A percentile compares a stretch with the other conserved stretches of the same genome.
phyloP scores from a whole-genome alignment of 2,797 vertebrate species.

The Sarcophilus harrisii region DNA sequence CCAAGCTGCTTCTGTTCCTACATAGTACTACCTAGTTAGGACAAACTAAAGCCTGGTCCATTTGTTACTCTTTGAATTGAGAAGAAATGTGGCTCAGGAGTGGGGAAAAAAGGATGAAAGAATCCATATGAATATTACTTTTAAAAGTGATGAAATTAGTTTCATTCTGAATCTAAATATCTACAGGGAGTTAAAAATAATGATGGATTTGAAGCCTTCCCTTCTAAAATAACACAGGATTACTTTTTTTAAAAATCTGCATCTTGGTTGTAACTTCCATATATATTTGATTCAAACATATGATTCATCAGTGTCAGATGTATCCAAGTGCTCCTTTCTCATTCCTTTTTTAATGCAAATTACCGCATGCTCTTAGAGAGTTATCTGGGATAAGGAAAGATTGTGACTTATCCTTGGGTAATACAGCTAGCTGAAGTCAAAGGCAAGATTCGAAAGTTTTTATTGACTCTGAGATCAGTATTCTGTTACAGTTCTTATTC shows the following conservation, averaged over 20 bases:
- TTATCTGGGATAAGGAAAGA: background rate
- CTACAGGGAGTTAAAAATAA: background rate
- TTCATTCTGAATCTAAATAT: background rate
- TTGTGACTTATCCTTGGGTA: background rate
- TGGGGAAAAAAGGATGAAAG: background rate
- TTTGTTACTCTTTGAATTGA: background rate
- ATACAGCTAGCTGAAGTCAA: background rate
- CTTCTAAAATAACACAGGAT: background rate
- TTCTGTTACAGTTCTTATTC: background rate
- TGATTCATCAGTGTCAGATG: background rate
- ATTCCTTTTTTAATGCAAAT: background rate
- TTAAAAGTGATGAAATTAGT: slow-evolving; percentile 3
- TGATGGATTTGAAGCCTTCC: background rate
- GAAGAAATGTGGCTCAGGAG: background rate
- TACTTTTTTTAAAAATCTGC: background rate
- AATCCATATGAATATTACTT: background rate
- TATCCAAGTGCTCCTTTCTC: background rate
- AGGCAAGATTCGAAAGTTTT: background rate
- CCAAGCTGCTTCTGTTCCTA: slow-evolving; percentile 60
- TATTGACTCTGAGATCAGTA: background rate
- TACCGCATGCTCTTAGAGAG: background rate
- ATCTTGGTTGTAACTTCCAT: slow-evolving; percentile 9
- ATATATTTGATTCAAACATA: background rate
- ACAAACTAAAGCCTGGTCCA: slow-evolving; percentile 21
- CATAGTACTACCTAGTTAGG: slow-evolving; percentile 30